Conservation (phyloP, 2,888 invertebrate species). For the Cheilosia scutellata region DNA sequence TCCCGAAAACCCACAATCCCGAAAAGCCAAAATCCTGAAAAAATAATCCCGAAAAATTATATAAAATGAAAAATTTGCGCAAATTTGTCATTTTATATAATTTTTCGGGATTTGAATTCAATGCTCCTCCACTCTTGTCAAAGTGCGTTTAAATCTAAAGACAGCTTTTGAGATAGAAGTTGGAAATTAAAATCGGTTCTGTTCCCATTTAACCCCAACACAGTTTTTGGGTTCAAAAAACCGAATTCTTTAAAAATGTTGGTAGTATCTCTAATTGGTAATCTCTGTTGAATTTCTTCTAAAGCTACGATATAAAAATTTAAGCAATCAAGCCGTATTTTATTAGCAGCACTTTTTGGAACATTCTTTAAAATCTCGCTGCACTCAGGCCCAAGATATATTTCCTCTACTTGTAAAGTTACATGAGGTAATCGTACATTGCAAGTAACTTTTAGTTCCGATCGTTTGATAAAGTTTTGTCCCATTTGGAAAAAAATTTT, state of each 20-base stretch:
- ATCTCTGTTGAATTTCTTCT: conserved; percentile 39
- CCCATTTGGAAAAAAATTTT: conserved; percentile 54
- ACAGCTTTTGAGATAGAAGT: conserved; percentile 17
- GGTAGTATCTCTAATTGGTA: too few species aligned
- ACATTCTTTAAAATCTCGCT: background rate
- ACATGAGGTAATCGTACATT: too few species aligned
- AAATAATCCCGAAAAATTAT: too few species aligned
- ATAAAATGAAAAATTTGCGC: too few species aligned
- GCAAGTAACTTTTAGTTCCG: too few species aligned
- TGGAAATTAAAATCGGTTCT: conserved; percentile 6
- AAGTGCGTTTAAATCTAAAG: conserved; percentile 5
- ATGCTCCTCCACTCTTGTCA: conserved; percentile 46
- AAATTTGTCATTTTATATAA: too few species aligned
- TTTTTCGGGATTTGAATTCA: too few species aligned
- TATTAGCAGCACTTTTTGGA: background rate
- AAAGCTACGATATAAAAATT: conserved; percentile 36
- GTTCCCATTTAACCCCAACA: conserved; percentile 11
- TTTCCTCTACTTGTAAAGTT: too few species aligned
- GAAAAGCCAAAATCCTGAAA: too few species aligned
- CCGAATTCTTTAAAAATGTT: conserved; percentile 24
- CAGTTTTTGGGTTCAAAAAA: conserved; percentile 27
- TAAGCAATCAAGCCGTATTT: conserved; percentile 26
- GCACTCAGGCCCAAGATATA: conserved; percentile 21
- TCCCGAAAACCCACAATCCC: too few species aligned
- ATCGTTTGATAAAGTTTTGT: background rate